phyloP scores from a whole-genome alignment of 2,888 invertebrate species.

The Eupithecia abbreviata region DNA sequence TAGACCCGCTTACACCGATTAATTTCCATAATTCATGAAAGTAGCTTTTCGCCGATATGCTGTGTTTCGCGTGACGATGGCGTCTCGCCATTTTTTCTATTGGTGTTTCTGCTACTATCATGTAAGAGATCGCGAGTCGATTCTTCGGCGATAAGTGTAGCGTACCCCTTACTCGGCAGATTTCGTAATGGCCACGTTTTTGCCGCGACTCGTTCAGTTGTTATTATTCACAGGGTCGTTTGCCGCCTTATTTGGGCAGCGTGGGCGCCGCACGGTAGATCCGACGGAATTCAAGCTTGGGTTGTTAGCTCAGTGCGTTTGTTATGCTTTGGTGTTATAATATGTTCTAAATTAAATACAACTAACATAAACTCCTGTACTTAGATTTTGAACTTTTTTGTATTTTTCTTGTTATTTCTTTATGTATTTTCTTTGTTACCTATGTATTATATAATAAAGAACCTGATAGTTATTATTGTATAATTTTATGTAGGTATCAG shows the following conservation, averaged over 20 bases:
- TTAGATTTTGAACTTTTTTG: no score
- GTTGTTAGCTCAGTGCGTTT: not conserved
- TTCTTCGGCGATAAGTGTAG: not conserved
- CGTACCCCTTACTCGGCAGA: constrained; percentile 12
- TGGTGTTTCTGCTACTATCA: not conserved
- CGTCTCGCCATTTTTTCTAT: not conserved
- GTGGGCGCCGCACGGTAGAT: constrained; percentile 6
- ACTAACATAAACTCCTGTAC: no score
- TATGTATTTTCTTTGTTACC: no score
- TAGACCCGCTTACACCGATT: not conserved
- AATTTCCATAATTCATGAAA: not conserved
- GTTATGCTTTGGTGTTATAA: not conserved
- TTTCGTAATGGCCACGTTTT: constrained; percentile 10
- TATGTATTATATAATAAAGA: no score
- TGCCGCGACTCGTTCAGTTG: constrained; percentile 10
- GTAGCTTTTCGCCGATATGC: not conserved
- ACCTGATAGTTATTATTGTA: no score
- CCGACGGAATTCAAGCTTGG: not conserved
- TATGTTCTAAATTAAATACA: not conserved
- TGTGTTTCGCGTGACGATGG: not conserved
- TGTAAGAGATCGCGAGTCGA: not conserved
- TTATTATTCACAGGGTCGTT: constrained; percentile 9
- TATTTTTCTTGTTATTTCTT: no score
- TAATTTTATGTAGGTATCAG: not conserved
- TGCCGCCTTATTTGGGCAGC: constrained; percentile 10